Percentiles rank a stretch among this genome's conserved stretches.
phyloP scores from a whole-genome alignment of 2,888 invertebrate genomes.

The Nomada goodeniana region DNA sequence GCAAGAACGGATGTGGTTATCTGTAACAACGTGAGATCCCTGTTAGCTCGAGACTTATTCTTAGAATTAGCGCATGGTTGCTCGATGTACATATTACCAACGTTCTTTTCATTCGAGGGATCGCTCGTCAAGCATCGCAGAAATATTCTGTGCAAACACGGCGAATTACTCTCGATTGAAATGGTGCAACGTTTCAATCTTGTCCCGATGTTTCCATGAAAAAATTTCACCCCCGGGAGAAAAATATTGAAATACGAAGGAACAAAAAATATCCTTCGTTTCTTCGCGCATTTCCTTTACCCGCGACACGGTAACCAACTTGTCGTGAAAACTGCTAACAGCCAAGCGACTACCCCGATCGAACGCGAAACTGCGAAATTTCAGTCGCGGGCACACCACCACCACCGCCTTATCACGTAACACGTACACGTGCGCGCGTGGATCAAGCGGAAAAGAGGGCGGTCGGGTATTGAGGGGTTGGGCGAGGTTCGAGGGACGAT shows the following conservation, averaged over 20 bases:
- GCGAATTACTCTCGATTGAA: too few species aligned
- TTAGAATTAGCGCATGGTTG: too few species aligned
- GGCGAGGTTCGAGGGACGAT: constrained; percentile 58
- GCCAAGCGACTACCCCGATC: constrained; percentile 48
- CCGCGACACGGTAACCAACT: constrained; percentile 53
- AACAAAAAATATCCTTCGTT: background rate
- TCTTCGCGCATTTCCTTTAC: background rate
- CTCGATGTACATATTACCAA: too few species aligned
- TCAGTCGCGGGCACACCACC: constrained; percentile 17
- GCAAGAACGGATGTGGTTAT: too few species aligned
- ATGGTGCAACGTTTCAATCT: too few species aligned
- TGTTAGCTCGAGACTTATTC: too few species aligned
- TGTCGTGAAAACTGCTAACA: constrained; percentile 60
- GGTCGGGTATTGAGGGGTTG: constrained; percentile 18
- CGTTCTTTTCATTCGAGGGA: too few species aligned
- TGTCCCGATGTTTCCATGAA: too few species aligned
- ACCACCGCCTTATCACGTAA: constrained; percentile 22
- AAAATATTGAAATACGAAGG: background rate
- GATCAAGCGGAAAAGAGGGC: constrained; percentile 34
- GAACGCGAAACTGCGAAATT: constrained; percentile 48
- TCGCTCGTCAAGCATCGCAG: too few species aligned
- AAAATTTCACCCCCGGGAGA: too few species aligned
- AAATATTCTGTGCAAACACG: too few species aligned
- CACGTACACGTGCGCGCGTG: constrained; percentile 28
- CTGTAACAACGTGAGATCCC: too few species aligned